Evolutionary conservation across 2,113 vertebrate genomes (phyloP), one percentile per base, ranked within the genome.

Genomic region (Microcebus murinus): DNA sequence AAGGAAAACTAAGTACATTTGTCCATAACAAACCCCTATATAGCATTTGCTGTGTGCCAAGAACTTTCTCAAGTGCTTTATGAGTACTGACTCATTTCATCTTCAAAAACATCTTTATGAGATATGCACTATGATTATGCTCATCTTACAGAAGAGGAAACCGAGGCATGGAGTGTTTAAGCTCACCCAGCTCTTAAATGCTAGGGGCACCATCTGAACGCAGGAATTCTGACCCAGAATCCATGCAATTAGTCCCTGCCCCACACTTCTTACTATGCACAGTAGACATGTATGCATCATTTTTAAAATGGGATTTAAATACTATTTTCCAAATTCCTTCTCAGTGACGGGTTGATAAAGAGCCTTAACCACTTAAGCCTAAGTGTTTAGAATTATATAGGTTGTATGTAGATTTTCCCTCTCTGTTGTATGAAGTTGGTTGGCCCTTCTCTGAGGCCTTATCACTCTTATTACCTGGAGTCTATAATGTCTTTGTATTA

Each of bases 201-300:
- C 42, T 36, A 85, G 36, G 73, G 23, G 23, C 27, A 79, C 67
- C 55, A 36, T 85, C 12, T 84, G 77, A 92, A 86, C 71, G 25
- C 52, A 67, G 59, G 77, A 70, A 82, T 85, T 31, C 31, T 65
- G 42, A 7, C 27, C 59, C 14, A 52, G 50, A 31, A 34, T 31
- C 27, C 13, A n/a, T 0, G 39, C 12, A 65, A 10, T 34, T 31
- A 39, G 4, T 15, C 2, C 13, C 4, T n/a, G 14, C 31, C n/a
- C 2, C 14, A 3, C 1, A 1, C 63, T 55, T 39, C 36, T 25
- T 90, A 61, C 29, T 48, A 6, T 45, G 17, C 6, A 36, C 0
- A 25, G 2, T 0, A 71, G 65, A 36, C 10, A 1, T 0, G 1
- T 3, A 20, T 7, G 18, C 25, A 29, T 34, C 57, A 31, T 42